phyloP scores from a whole-genome alignment of 2,888 invertebrate genomes.

The Ormyrus thymus region DNA sequence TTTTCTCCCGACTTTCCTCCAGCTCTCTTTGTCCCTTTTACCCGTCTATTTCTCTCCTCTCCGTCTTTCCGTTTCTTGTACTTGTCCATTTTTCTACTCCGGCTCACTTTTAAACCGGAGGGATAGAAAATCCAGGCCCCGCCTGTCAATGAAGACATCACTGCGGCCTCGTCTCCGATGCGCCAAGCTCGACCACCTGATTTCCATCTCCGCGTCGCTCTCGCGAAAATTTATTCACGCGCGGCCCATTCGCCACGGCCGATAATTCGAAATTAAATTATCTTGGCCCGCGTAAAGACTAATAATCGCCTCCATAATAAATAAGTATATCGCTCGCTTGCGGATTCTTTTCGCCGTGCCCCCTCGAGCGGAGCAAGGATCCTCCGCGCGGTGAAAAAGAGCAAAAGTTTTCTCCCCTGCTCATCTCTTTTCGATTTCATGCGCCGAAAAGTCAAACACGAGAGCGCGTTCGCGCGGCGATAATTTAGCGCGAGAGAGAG shows the following conservation, averaged over 20 bases:
- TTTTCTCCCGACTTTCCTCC: conserved; percentile 36
- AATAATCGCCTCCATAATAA: conserved; percentile 38
- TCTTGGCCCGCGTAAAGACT: background rate
- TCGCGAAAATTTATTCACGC: background rate
- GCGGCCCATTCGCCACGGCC: background rate
- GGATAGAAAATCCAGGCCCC: too few relatives aligned
- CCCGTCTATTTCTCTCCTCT: conserved; percentile 7
- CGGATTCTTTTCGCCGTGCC: background rate
- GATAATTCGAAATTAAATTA: conserved; percentile 34
- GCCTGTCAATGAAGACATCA: background rate
- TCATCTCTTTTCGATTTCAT: background rate
- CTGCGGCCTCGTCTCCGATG: too few relatives aligned
- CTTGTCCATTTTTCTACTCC: background rate
- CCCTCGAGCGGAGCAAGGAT: background rate
- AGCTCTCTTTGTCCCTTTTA: conserved; percentile 21
- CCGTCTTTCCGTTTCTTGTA: conserved; percentile 6
- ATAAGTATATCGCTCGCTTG: conserved; percentile 33
- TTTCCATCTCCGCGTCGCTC: background rate
- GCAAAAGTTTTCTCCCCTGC: background rate
- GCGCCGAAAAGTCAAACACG: conserved; percentile 32
- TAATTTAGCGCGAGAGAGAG: conserved; percentile 32
- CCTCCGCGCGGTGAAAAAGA: background rate
- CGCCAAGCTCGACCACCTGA: background rate
- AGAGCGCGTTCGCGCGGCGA: conserved; percentile 24
- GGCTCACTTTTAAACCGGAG: background rate